phyloP scores from a whole-genome alignment of 53 echinoderm and acorn worm species.

The Temnopleurus reevesii region DNA sequence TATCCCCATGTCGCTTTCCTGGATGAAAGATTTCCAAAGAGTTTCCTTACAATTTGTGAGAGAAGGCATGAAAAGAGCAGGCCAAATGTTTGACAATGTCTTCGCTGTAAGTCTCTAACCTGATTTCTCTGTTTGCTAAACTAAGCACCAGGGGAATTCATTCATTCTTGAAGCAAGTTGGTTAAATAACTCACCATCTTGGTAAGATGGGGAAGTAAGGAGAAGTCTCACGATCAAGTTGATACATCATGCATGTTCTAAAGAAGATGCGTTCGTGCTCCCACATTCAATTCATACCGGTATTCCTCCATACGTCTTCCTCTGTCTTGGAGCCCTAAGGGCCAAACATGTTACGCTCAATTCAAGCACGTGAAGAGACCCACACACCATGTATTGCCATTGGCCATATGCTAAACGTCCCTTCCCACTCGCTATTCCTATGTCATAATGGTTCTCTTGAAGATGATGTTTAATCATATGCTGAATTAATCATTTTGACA shows the following conservation, averaged over 20 bases:
- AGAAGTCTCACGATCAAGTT: conserved; percentile 6
- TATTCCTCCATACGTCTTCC: not conserved
- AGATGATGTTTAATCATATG: not conserved
- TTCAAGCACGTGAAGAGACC: conserved; percentile 13
- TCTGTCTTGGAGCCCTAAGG: not conserved
- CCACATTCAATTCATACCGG: conserved; percentile 49
- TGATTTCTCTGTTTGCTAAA: conserved; percentile 42
- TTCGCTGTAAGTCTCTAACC: conserved; percentile 29
- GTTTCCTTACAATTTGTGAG: no score
- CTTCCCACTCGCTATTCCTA: not conserved
- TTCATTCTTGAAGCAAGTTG: conserved; percentile 27
- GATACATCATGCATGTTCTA: conserved; percentile 39
- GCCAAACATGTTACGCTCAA: conserved; percentile 6
- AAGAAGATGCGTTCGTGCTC: not conserved
- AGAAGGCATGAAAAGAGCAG: conserved; percentile 7
- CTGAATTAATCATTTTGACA: conserved; percentile 6
- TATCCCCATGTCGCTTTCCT: no score
- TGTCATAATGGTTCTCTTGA: not conserved
- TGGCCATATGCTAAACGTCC: not conserved
- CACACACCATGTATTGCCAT: conserved; percentile 2
- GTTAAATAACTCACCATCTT: conserved; percentile 9
- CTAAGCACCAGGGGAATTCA: conserved; percentile 17
- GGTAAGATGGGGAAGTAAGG: not conserved
- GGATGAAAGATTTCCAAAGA: no score
- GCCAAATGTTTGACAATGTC: conserved; percentile 47